A percentile compares a stretch with the other conserved stretches of the same genome.
phyloP scores from a whole-genome alignment of 2,888 invertebrate genomes.

The Scelioninae gen. 1 region DNA sequence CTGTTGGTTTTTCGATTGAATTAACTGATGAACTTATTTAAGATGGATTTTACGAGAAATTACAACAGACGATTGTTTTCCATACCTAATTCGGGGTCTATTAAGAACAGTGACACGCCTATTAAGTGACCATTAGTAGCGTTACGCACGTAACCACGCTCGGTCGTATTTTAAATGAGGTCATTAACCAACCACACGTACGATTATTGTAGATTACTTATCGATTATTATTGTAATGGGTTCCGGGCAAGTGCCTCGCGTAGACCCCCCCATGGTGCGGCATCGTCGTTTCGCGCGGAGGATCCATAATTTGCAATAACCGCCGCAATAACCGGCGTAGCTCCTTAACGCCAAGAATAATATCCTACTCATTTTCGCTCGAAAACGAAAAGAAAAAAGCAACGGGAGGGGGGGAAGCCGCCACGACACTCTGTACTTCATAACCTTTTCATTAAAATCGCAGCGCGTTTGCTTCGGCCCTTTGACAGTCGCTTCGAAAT shows the following conservation, averaged over 20 bases:
- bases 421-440: slow-evolving; percentile 51
- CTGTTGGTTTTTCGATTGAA: no score
- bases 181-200: slow-evolving; percentile 76
- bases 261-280: slow-evolving; percentile 38
- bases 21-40: no score
- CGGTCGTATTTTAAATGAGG: slow-evolving; percentile 75
- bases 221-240: slow-evolving; percentile 79
- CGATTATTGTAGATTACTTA: slow-evolving; percentile 79
- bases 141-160: slow-evolving; percentile 59
- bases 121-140: slow-evolving; percentile 66
- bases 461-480: slow-evolving; percentile 45
- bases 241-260: slow-evolving; percentile 64
- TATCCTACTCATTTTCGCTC: slow-evolving; percentile 74
- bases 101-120: slow-evolving; percentile 31
- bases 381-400: slow-evolving; percentile 63
- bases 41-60: no score
- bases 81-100: slow-evolving; percentile 7
- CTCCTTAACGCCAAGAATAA: slow-evolving; percentile 77
- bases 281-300: slow-evolving; percentile 72
- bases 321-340: slow-evolving; percentile 79
- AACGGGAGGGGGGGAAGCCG: slow-evolving; percentile 7
- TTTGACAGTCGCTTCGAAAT: slow-evolving; percentile 54
- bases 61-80: slow-evolving; percentile 26
- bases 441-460: slow-evolving; percentile 65
- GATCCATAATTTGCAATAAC: slow-evolving; percentile 80